Evolutionary conservation across 2,113 vertebrate species (phyloP), one percentile per base, ranked within the genome.

Genomic region (Lota lota): DNA sequence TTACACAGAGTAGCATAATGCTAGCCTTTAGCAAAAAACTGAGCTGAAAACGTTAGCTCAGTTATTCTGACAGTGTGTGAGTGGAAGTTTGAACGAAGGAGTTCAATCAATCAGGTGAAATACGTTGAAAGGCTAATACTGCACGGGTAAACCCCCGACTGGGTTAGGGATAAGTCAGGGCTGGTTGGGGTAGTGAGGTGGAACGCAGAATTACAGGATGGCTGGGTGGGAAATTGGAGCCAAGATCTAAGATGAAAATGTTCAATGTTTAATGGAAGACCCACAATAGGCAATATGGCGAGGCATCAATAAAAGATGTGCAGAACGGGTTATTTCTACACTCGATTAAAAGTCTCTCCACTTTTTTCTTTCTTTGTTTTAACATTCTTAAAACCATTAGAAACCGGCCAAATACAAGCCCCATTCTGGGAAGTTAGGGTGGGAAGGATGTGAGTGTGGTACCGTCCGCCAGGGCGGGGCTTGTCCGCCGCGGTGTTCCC

Each of bases 291-390:
- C 22, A 4, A 62, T 28, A 67, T 19, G 19, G 36, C 0, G 47
- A 5, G 1, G 58, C 56, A 63, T 84, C 11, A 79, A 74, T 79
- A 71, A 81, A 79, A 69, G 24, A 79, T 28, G 75, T n/a, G 8
- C 0, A 60, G 60, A 72, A 61, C 21, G 28, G 74, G 61, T 73
- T 76, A 16, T 21, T 77, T 0, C 72, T 68, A 76, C 71, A 70
- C 78, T 69, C 67, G 67, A 33, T 33, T 33, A 33, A 33, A 33
- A 33, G 28, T 33, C 28, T 33, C 28, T 33, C 28, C 4, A 6
- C 4, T 33, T 33, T 5, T 33, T 33, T 6, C 7, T 33, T 6
- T 6, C 4, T 33, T 6, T 33, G 4, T 33, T 33, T 33, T 33
- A 5, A 5, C 7, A 33, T 33, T 33, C 7, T 33, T 33, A 33